These are phyloP conservation scores for Iselma pallidipennis DNA, from an alignment of 2,888 invertebrate species.

Conservation along the genomic window DNA sequence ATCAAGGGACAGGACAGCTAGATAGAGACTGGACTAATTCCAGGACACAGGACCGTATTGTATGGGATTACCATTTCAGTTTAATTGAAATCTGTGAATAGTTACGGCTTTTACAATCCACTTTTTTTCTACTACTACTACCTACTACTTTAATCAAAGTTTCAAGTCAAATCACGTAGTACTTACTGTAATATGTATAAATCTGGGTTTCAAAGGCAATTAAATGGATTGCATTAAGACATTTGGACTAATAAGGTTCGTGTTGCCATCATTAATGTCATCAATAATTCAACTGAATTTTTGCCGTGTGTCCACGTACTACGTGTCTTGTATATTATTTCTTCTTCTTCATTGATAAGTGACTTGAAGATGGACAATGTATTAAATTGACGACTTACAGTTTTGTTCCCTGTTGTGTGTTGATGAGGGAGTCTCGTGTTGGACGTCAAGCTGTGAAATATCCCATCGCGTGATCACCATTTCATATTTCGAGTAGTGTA, in stretches of 20 bases:
- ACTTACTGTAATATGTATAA: slow-evolving; percentile 1
- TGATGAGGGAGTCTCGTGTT: slow-evolving; percentile 27
- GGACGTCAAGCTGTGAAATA: slow-evolving; percentile 24
- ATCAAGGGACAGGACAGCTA: slow-evolving; percentile 7
- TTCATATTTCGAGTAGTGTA: slow-evolving; percentile 20
- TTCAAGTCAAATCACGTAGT: slow-evolving; percentile 1
- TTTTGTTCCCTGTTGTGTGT: slow-evolving; percentile 3
- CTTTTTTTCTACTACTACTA: not conserved
- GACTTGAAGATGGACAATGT: not conserved
- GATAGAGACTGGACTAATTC: slow-evolving; percentile 6
- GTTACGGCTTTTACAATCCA: not conserved
- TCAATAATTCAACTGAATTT: slow-evolving; percentile 2
- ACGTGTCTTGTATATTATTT: not conserved
- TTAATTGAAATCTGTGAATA: slow-evolving; percentile 3
- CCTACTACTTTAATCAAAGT: not conserved
- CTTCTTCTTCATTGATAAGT: not conserved
- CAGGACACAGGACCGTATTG: slow-evolving; percentile 2
- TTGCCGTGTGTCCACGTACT: not conserved
- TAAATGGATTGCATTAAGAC: slow-evolving; percentile 1
- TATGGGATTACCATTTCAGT: not conserved
- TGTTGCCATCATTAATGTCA: not conserved
- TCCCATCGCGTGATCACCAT: slow-evolving; percentile 23
- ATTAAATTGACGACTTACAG: not conserved
- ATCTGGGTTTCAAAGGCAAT: slow-evolving; percentile 3
- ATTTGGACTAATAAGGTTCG: slow-evolving; percentile 2